Evolutionary conservation across 2,797 vertebrate species (phyloP), one percentile per base, ranked within the genome.

Genomic region (Mormyrus proboscirostris): DNA sequence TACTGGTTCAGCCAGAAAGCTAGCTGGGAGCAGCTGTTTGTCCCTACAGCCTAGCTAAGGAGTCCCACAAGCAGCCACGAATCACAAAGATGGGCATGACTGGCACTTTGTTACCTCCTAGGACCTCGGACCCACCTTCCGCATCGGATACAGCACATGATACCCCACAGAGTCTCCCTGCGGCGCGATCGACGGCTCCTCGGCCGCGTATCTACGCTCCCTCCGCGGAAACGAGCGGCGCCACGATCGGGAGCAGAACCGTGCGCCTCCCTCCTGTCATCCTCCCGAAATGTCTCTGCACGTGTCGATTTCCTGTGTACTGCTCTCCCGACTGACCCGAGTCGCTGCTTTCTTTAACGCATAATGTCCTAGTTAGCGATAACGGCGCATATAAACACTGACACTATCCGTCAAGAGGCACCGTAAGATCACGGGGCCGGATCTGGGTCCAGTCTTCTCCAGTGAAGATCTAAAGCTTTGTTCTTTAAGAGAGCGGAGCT

Each of bases 21-120:
- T 84, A 25, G 25, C 82, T 51, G 53, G 76, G 49, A 86, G 57
- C 88, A 89, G 82, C 88, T 51, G 88, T 33, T 85, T 49, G 47
- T 49, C 33, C 55, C 14, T 22, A 49, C 44, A 85, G 25, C 12
- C 41, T 84, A 44, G 44, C 82, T 8, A 59, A 51, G 22, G 49
- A 51, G 82, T 85, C 79, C 10, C 14, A 44, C 19, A 22, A n/a
- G 47, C 38, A 83, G 47, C 19, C 2, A 47, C 9, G 79, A 49
- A 10, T 10, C 38, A 41, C 79, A 49, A n/a, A 47, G 47, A 83
- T 83, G 44, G 79, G 47, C 79, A 50, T 83, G 38, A 47, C 47
- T 22, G n/a, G 41, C 41, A 47, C n/a, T 51, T n/a, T 85, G 76
- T 44, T 44, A 44, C 76, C 76, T 44, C 76, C 76, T 8, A n/a